Evolutionary conservation across 1,140 invertebrate genomes (phyloP).

Genomic region (Cydia pomonella): DNA sequence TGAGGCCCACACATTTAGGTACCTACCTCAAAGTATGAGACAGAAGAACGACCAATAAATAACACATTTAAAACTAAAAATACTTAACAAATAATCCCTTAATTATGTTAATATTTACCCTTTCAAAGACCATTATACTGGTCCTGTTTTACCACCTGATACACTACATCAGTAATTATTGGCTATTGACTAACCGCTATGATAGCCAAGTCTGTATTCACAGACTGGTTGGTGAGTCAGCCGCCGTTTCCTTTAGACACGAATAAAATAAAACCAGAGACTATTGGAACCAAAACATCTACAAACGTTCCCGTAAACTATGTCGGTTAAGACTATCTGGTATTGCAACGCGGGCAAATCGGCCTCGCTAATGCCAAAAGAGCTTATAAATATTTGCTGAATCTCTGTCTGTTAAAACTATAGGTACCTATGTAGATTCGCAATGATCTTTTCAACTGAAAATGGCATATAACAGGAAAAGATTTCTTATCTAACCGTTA

Average conservation of each 20-base stretch:
- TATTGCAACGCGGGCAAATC: not conserved
- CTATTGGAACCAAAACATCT: constrained; percentile 5
- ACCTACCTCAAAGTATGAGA: too few relatives aligned
- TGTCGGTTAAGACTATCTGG: not conserved
- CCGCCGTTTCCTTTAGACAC: constrained; percentile 34
- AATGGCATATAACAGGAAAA: too few relatives aligned
- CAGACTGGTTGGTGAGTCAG: constrained; percentile 45
- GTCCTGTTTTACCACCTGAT: too few relatives aligned
- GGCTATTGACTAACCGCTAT: too few relatives aligned
- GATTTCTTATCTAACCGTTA: too few relatives aligned
- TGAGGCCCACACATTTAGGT: too few relatives aligned
- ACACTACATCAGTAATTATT: too few relatives aligned
- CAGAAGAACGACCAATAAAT: too few relatives aligned
- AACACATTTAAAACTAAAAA: too few relatives aligned
- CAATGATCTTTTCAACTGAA: not conserved
- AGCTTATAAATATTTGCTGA: not conserved
- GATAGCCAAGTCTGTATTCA: not conserved
- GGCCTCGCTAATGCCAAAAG: not conserved
- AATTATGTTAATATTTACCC: too few relatives aligned
- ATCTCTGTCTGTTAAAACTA: not conserved
- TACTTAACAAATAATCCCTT: too few relatives aligned
- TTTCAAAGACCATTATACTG: too few relatives aligned
- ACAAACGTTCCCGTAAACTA: not conserved
- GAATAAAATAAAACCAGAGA: constrained; percentile 40
- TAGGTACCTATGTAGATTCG: not conserved